Evolutionary conservation across 2,888 invertebrate species (phyloP).

Genomic region (Hanleya hanleyi): DNA sequence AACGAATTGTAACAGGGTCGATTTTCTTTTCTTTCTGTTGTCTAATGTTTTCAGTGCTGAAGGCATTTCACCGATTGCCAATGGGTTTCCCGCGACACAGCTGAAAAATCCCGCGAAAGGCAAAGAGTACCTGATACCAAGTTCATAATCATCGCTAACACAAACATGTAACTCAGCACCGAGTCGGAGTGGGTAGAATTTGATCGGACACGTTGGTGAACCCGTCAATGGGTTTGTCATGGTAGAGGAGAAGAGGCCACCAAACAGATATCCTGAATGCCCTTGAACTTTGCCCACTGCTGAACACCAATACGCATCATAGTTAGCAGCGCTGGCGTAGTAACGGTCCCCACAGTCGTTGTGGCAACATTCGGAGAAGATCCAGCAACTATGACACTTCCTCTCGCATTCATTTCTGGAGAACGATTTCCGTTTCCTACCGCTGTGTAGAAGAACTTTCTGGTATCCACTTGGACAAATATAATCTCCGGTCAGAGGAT

Average conservation of each 20-base stretch:
- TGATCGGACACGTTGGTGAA: constrained; percentile 45
- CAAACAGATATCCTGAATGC: constrained; percentile 56
- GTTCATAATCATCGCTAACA: constrained; percentile 59
- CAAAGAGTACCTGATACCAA: constrained; percentile 44
- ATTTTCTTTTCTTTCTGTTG: neutral
- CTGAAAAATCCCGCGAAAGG: constrained; percentile 64
- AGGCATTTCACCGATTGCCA: constrained; percentile 25
- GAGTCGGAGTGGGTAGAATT: constrained; percentile 49
- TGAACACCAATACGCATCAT: constrained; percentile 57
- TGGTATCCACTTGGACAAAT: constrained; percentile 53
- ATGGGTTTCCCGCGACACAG: constrained; percentile 53
- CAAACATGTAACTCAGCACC: constrained; percentile 49
- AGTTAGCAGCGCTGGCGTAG: constrained; percentile 38
- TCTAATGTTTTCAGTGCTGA: neutral
- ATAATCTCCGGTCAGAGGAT: constrained; percentile 54
- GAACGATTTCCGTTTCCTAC: constrained; percentile 23
- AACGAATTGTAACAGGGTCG: constrained; percentile 28
- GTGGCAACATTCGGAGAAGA: constrained; percentile 41
- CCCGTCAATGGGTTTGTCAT: constrained; percentile 49
- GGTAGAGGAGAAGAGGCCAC: constrained; percentile 51
- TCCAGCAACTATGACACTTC: constrained; percentile 43
- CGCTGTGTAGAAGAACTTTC: constrained; percentile 41
- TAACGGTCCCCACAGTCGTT: constrained; percentile 35
- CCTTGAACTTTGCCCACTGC: constrained; percentile 37
- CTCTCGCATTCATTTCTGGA: constrained; percentile 6